Evolutionary conservation across 2,797 vertebrate species (phyloP), one percentile per base, ranked within the genome.

Genomic region (Synanceia verrucosa): DNA sequence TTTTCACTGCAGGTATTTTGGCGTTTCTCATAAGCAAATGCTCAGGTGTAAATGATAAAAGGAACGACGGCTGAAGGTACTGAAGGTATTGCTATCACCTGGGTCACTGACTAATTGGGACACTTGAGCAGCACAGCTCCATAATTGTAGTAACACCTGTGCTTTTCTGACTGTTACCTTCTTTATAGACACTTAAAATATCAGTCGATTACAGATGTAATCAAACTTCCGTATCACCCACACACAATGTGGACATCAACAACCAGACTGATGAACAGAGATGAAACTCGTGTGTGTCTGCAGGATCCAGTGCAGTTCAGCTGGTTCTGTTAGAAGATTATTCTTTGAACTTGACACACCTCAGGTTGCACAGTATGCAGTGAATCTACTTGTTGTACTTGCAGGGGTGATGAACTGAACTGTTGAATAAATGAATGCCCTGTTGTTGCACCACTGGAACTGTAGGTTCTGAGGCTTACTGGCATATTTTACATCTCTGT

Each of bases 401-500:
- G n/a, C n/a, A n/a, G n/a, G n/a, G n/a, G n/a, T n/a, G n/a, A n/a
- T n/a, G n/a, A n/a, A n/a, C n/a, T n/a, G n/a, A n/a, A n/a, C n/a
- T n/a, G n/a, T n/a, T n/a, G n/a, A n/a, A n/a, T n/a, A n/a, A n/a
- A n/a, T n/a, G n/a, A n/a, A n/a, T n/a, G n/a, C n/a, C 51, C 61
- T 21, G 19, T 50, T 34, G 31, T 33, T 23, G 26, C 24, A 39
- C 67, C 47, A 50, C 9, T 48, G 31, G 33, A 41, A 16, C n/a
- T 1, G 0, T 34, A 53, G 51, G 43, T 48, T 28, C 29, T n/a
- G 11, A 29, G 26, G 14, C 44, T 53, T 47, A 31, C 36, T 23
- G 46, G 14, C 26, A 21, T 23, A 58, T 62, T 70, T 57, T n/a
- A n/a, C 50, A 72, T 69, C 50, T n/a, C n/a, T n/a, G n/a, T n/a